phyloP scores from a whole-genome alignment of 2,797 vertebrate species.

The Phrynocephalus guinanensis region DNA sequence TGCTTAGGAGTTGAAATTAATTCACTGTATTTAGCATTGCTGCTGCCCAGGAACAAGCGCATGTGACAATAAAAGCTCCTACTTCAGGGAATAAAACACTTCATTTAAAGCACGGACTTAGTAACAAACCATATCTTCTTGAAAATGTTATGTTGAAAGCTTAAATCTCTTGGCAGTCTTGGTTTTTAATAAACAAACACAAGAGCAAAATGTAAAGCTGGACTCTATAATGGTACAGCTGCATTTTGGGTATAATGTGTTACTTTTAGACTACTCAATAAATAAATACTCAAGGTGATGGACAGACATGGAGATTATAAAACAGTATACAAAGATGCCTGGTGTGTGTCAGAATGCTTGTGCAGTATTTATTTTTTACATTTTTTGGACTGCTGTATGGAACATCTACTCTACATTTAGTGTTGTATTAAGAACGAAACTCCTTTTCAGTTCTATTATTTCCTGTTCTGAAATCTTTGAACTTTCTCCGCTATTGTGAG shows the following conservation, averaged over 20 bases:
- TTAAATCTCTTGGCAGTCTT: too few relatives aligned
- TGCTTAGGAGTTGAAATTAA: not conserved
- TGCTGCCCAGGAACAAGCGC: not conserved
- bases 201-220: not conserved
- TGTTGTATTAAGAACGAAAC: not conserved
- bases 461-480: not conserved
- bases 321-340: not conserved
- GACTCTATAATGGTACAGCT: not conserved
- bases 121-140: too few relatives aligned
- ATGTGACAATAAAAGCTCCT: not conserved
- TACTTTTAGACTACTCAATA: not conserved
- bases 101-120: not conserved
- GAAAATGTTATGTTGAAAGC: not conserved
- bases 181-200: not conserved
- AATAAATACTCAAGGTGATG: not conserved
- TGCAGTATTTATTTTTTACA: not conserved
- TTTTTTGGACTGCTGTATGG: not conserved
- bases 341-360: too few relatives aligned
- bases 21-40: not conserved
- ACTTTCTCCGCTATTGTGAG: not conserved
- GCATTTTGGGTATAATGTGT: not conserved
- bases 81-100: not conserved
- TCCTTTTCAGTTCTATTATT: not conserved
- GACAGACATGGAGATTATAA: not conserved
- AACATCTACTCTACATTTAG: not conserved